Evolutionary conservation across 2,888 invertebrate genomes (phyloP), one percentile per base, ranked within the genome.

Genomic region (Dryocosmus kuriphilus): DNA sequence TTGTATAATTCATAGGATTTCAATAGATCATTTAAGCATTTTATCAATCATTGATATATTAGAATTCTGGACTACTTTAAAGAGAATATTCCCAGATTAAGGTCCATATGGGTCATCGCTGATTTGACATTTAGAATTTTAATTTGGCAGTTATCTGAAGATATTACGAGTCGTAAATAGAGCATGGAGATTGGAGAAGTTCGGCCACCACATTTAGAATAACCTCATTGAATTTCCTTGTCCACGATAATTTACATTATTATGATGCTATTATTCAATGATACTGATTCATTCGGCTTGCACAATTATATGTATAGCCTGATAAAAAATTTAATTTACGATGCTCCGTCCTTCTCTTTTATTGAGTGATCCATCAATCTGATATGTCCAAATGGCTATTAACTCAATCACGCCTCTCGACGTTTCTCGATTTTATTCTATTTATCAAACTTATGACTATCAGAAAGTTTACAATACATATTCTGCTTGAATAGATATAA

Each of bases 201-300:
- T 27, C 46, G 38, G 32, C 38, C n/a, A 46, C 24, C 30, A 67
- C 67, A 46, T 27, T 16, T 67, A 41, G 27, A 46, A 67, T 46
- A 67, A 27, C 27, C 9, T n/a, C 41, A 46, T 71, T 41, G 24
- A n/a, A 16, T 65, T 65, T 24, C 14, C 65, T 65, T 65, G 22
- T 38, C 24, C 38, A 2, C 19, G 2, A n/a, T 62, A 62, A 22
- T 62, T n/a, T 35, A 62, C n/a, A 35, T 57, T 32, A 35, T 61
- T 32, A 74, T 62, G 62, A 74, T 73, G 74, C 74, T 75, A 81
- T 79, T 79, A 74, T 81, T 81, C 82, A 84, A 79, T 76, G 80
- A 81, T 38, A 76, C 63, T 65, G 65, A 78, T n/a, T 62, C 27
- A 77, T 73, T 71, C 32, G 9, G 8, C 35, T 2, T 32, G n/a